Conservation (phyloP, 2,888 invertebrate species). For the Andrena fulva region DNA sequence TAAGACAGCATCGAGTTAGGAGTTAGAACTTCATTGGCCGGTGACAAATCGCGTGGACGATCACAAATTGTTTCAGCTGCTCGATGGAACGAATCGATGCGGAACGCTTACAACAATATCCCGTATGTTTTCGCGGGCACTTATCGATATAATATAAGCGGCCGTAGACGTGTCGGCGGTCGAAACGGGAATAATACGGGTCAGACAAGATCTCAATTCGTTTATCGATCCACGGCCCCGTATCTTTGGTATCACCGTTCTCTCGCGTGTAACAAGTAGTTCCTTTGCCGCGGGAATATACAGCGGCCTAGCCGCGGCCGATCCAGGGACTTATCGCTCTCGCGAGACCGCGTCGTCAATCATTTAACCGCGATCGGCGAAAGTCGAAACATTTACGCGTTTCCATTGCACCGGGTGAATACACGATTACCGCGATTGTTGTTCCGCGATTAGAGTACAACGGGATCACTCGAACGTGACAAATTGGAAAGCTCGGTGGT, state of each 20-base stretch:
- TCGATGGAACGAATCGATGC: slow-evolving; percentile 45
- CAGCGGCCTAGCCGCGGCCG: background rate
- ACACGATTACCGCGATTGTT: slow-evolving; percentile 45
- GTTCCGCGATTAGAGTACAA: slow-evolving; percentile 11
- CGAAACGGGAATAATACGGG: slow-evolving; percentile 46
- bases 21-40: slow-evolving; percentile 33
- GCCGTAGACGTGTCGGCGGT: background rate
- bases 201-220: slow-evolving; percentile 56
- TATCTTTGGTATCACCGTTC: slow-evolving; percentile 45
- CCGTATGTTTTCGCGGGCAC: slow-evolving; percentile 50
- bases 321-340: slow-evolving; percentile 46
- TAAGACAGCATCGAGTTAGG: slow-evolving; percentile 27
- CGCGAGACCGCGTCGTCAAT: slow-evolving; percentile 48
- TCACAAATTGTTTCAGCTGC: slow-evolving; percentile 43
- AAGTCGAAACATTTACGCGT: slow-evolving; percentile 55
- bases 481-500: slow-evolving; percentile 47
- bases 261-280: slow-evolving; percentile 12
- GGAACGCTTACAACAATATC: slow-evolving; percentile 63
- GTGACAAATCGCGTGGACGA: slow-evolving; percentile 54
- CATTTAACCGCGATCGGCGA: slow-evolving; percentile 46
- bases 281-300: slow-evolving; percentile 16
- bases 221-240: slow-evolving; percentile 47
- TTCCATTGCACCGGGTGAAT: slow-evolving; percentile 26
- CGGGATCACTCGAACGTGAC: slow-evolving; percentile 49
- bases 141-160: slow-evolving; percentile 32